A percentile compares a stretch with the other conserved stretches of the same genome.
Evolutionary conservation across 2,888 invertebrate species (phyloP).

Genomic region (Tipula helvola): DNA sequence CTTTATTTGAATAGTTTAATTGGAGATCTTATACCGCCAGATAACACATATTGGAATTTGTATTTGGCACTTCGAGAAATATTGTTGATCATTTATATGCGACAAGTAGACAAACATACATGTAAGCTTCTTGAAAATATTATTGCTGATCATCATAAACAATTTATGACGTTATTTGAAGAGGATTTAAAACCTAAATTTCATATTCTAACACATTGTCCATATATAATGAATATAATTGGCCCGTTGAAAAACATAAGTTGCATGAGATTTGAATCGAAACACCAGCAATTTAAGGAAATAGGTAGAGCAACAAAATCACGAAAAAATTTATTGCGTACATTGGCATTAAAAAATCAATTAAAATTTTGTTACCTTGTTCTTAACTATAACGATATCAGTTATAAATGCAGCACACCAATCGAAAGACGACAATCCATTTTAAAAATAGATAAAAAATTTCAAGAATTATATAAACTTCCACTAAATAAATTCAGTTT

Average conservation of each 20-base stretch:
- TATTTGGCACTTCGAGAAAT: not conserved
- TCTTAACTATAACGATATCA: no score
- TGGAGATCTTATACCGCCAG: not conserved
- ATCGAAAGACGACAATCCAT: not conserved
- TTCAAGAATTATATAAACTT: no score
- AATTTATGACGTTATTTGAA: not conserved
- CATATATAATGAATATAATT: not conserved
- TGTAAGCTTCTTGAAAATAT: not conserved
- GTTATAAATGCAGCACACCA: no score
- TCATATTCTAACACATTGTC: no score
- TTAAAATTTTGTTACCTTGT: not conserved
- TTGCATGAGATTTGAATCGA: not conserved
- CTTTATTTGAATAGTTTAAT: not conserved
- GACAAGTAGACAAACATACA: no score
- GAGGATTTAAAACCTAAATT: not conserved
- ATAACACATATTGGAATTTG: not conserved
- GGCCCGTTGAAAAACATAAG: not conserved
- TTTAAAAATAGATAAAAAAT: no score
- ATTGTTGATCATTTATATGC: not conserved
- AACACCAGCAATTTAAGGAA: not conserved
- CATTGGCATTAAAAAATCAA: no score
- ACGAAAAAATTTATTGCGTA: not conserved
- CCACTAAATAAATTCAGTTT: not conserved
- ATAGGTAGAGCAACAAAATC: not conserved
- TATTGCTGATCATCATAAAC: not conserved